A percentile compares a stretch with the other conserved stretches of the same genome.
phyloP scores from a whole-genome alignment of 2,888 invertebrate genomes.

The Mythimna vitellina region DNA sequence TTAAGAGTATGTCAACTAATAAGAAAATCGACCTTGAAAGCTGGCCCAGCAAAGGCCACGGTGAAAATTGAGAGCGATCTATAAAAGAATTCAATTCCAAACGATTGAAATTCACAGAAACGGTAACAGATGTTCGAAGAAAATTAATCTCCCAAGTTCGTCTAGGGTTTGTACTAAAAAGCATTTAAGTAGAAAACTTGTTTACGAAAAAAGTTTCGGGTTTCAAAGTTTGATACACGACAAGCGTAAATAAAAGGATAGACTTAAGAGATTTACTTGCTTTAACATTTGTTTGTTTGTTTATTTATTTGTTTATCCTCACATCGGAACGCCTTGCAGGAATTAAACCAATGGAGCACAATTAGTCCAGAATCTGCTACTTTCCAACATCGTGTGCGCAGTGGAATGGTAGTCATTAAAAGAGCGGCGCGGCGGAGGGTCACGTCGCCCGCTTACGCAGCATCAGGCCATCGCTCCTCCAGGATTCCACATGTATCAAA shows the following conservation, averaged over 20 bases:
- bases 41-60: not conserved
- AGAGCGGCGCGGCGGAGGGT: too few relatives aligned
- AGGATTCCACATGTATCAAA: too few relatives aligned
- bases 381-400: too few relatives aligned
- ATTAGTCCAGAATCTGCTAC: too few relatives aligned
- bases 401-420: too few relatives aligned
- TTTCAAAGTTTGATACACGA: constrained; percentile 51
- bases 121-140: constrained; percentile 45
- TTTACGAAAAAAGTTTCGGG: constrained; percentile 41
- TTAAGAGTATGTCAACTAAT: not conserved
- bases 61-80: constrained; percentile 5
- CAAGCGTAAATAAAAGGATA: constrained; percentile 40
- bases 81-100: constrained; percentile 14
- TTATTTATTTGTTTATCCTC: too few relatives aligned
- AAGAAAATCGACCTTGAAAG: constrained; percentile 10
- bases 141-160: constrained; percentile 37
- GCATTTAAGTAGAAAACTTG: constrained; percentile 56
- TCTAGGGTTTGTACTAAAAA: constrained; percentile 24
- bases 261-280: constrained; percentile 13
- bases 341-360: too few relatives aligned
- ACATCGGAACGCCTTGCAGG: too few relatives aligned
- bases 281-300: too few relatives aligned
- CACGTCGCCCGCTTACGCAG: too few relatives aligned
- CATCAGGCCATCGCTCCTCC: too few relatives aligned
- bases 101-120: constrained; percentile 23